Base-by-base conservation (phyloP, 2,888 invertebrate species). In the Andrena camellia region DNA sequence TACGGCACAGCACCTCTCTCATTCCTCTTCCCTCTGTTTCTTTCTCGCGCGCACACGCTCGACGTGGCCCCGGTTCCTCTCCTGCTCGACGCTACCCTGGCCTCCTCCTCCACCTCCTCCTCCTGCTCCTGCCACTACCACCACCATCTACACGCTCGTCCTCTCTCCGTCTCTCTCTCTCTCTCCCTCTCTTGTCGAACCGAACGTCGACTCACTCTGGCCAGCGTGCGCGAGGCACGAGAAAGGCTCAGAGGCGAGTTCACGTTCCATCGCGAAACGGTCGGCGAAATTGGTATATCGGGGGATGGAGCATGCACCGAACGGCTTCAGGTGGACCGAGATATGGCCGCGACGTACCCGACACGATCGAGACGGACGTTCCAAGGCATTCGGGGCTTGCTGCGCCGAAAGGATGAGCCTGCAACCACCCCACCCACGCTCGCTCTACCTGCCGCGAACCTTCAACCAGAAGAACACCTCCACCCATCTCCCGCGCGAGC, bases 261-360 rank as follows among this genome's bases (percentile, higher is more conserved):
- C 86, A 68, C 88, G 87, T 88, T 88, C 86, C 88, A 83, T 86
- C 78, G 86, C 78, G 70, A 88, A 86, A 78, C 83, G 80, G 86
- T 72, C 67, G 80, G 50, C 62, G 83, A 85, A 88, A 88, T 88
- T 81, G 88, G 87, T 82, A 67, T 82, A 86, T 84, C 86, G 87
- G 84, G 78, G 86, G 88, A 80, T 77, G 79, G 59, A 72, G 69
- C 72, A 81, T 66, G 68, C 78, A 23, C 64, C 13, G 31, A n/a
- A 35, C 57, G 50, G 26, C 52, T 31, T 20, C 67, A 31, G 76
- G 75, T 26, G 78, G 75, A 52, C 68, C 67, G 72, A 74, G 85
- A 83, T 72, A 71, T 33, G 66, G 74, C 71, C 78, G 78, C 78
- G 78, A 76, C 77, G 83, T 84, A 80, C 85, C 42, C 81, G 86